phyloP scores from a whole-genome alignment of 2,888 invertebrate genomes.

The Eurois occulta region DNA sequence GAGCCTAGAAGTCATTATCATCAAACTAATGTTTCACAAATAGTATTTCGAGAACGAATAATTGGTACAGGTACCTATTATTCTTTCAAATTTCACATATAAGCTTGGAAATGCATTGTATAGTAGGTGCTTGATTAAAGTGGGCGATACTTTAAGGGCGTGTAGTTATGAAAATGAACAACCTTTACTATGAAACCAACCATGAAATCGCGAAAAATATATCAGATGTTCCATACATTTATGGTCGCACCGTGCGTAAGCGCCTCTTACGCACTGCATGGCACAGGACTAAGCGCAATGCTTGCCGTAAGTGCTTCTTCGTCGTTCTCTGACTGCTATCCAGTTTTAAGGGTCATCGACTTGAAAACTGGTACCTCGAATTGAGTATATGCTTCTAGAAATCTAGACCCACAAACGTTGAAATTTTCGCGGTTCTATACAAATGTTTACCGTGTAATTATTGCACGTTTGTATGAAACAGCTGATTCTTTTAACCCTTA shows the following conservation, averaged over 20 bases:
- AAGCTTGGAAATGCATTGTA: not conserved
- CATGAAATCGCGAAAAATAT: not conserved
- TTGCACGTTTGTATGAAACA: too few relatives aligned
- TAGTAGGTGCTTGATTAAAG: not conserved
- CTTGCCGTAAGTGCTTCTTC: not conserved
- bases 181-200: not conserved
- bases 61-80: too few relatives aligned
- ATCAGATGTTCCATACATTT: not conserved
- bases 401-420: not conserved
- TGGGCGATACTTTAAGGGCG: not conserved
- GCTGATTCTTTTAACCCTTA: too few relatives aligned
- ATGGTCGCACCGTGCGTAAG: not conserved
- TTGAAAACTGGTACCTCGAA: not conserved
- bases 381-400: not conserved
- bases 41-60: not conserved
- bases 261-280: not conserved
- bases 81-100: too few relatives aligned
- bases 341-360: not conserved
- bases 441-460: too few relatives aligned
- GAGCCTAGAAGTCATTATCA: slow-evolving; percentile 40
- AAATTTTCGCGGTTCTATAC: not conserved
- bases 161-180: not conserved
- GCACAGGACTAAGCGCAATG: not conserved
- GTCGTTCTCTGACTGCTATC: not conserved
- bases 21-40: not conserved